Evolutionary conservation across 1,140 invertebrate species (phyloP).

Genomic region (Potamilus streckersoni): DNA sequence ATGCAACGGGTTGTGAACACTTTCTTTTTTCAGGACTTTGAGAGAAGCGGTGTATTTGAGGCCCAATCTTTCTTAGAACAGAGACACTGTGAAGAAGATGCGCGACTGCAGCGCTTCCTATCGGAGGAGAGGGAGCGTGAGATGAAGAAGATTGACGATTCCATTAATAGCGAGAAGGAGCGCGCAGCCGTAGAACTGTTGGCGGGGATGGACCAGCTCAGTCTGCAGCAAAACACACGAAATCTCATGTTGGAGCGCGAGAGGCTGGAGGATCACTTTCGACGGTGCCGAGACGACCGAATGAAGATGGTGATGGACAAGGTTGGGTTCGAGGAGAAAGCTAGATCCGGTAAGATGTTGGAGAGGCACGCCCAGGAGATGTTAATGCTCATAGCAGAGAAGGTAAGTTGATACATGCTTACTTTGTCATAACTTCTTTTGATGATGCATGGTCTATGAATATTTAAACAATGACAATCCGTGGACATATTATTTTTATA

Average conservation of each 20-base stretch:
- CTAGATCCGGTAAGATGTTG: conserved; percentile 55
- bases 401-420: conserved; percentile 35
- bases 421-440: not conserved
- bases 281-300: conserved; percentile 52
- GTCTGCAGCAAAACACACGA: conserved; percentile 33
- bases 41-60: conserved; percentile 55
- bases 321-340: conserved; percentile 58
- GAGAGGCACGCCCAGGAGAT: conserved; percentile 62
- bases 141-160: conserved; percentile 53
- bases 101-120: conserved; percentile 56
- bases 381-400: conserved; percentile 59
- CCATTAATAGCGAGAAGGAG: conserved; percentile 53
- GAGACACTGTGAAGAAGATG: conserved; percentile 59
- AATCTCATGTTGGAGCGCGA: conserved; percentile 55
- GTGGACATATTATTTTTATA: not conserved
- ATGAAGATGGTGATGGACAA: conserved; percentile 55
- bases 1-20: not conserved
- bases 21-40: conserved; percentile 52
- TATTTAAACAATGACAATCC: not conserved
- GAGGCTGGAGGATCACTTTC: conserved; percentile 61
- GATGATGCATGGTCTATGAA: not conserved
- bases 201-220: conserved; percentile 48
- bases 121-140: conserved; percentile 60
- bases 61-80: conserved; percentile 53
- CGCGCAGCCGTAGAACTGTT: conserved; percentile 55